Conservation (phyloP, 1,140 invertebrate species). For the Gonioctena quinquepunctata region DNA sequence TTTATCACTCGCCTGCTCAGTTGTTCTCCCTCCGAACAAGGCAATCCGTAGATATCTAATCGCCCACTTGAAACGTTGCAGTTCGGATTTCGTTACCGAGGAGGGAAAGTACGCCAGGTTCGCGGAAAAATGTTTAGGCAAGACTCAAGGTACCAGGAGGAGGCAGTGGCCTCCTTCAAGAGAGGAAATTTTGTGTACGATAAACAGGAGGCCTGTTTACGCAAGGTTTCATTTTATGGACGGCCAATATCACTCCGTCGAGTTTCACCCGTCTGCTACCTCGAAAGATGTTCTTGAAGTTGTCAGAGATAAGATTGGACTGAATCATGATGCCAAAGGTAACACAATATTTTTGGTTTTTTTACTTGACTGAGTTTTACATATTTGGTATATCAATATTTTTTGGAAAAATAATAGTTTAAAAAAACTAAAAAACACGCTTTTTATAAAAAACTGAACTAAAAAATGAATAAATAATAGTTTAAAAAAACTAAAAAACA, state of each 20-base stretch:
- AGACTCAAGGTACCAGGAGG: conserved; percentile 83
- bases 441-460: too few species aligned
- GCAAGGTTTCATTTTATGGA: conserved; percentile 92
- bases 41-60: conserved; percentile 86
- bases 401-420: too few species aligned
- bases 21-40: conserved; percentile 83
- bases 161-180: conserved; percentile 90
- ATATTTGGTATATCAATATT: too few species aligned
- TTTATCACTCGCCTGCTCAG: conserved; percentile 84
- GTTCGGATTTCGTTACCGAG: conserved; percentile 86
- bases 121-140: conserved; percentile 86
- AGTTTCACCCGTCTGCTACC: conserved; percentile 93
- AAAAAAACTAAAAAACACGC: too few species aligned
- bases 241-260: conserved; percentile 91
- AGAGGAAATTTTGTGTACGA: conserved; percentile 91
- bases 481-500: too few species aligned
- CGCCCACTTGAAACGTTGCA: conserved; percentile 85
- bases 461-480: too few species aligned
- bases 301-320: conserved; percentile 90
- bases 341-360: too few species aligned
- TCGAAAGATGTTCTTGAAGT: conserved; percentile 88
- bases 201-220: conserved; percentile 87
- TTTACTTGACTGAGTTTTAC: too few species aligned
- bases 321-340: conserved; percentile 79
- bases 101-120: conserved; percentile 94